Evolutionary conservation across 2,113 vertebrate genomes (phyloP).

Genomic region (Podiceps cristatus): DNA sequence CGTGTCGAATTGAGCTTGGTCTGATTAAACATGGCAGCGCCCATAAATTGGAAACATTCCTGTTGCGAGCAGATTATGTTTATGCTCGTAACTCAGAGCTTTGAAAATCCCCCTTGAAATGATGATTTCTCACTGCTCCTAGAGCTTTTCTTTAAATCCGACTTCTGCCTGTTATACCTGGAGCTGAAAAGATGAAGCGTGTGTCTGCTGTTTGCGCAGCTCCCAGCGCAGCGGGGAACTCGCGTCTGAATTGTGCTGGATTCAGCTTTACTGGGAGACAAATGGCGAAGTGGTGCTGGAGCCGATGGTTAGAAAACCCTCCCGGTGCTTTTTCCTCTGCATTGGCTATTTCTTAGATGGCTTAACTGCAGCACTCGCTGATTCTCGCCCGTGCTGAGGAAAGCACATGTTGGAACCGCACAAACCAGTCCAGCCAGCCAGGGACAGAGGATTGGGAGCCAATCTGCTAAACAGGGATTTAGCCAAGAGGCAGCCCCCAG

Average conservation of each 20-base stretch:
- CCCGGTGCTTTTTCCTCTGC: neutral
- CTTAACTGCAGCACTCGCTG: neutral
- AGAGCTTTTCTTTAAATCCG: neutral
- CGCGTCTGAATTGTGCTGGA: neutral
- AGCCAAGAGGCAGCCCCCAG: neutral
- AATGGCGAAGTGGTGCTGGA: neutral
- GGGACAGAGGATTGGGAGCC: conserved; percentile 11
- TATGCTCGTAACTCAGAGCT: neutral
- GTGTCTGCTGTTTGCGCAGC: neutral
- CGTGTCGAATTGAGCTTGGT: neutral
- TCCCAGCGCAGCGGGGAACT: neutral
- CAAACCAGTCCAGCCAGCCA: neutral
- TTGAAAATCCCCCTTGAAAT: neutral
- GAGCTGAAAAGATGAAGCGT: neutral
- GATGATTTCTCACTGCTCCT: neutral
- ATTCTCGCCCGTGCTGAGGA: neutral
- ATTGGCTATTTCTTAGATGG: neutral
- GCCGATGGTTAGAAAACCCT: neutral
- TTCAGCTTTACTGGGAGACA: neutral
- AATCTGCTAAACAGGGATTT: conserved; percentile 56
- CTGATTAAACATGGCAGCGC: neutral
- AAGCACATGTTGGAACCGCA: neutral
- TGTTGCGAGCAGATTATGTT: neutral
- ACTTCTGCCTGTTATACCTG: neutral
- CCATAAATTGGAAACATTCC: neutral